These are phyloP conservation scores for Mormyrus proboscirostris DNA, from an alignment of 2,797 vertebrate species.

Conservation along the genomic window DNA sequence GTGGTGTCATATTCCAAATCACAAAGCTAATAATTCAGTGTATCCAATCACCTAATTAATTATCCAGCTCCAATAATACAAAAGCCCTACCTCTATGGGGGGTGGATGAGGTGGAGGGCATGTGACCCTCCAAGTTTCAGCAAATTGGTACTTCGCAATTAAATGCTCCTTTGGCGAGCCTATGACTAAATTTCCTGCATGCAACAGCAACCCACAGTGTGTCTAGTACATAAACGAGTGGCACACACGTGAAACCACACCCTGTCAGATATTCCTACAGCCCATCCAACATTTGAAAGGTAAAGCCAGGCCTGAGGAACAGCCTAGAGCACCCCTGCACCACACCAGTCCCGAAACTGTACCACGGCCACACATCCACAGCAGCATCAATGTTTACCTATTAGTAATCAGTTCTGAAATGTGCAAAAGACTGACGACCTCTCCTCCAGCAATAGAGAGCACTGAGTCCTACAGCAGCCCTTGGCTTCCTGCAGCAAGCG, in stretches of 20 bases:
- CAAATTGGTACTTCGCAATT: neutral
- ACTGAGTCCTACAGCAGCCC: neutral
- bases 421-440: neutral
- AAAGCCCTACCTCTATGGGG: neutral
- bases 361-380: neutral
- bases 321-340: neutral
- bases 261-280: neutral
- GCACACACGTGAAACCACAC: neutral
- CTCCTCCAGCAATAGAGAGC: neutral
- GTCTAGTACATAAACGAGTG: neutral
- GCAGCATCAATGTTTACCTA: neutral
- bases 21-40: neutral
- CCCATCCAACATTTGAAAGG: neutral
- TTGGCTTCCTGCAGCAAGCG: neutral
- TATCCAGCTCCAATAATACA: neutral
- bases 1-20: neutral
- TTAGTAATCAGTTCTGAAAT: neutral
- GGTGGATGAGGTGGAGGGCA: neutral
- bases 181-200: neutral
- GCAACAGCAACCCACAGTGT: neutral
- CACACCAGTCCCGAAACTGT: neutral
- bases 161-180: neutral
- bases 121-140: neutral
- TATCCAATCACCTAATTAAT: neutral
- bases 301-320: neutral